phyloP scores from a whole-genome alignment of 2,113 vertebrate genomes.

The Corythoichthys haematopterus region DNA sequence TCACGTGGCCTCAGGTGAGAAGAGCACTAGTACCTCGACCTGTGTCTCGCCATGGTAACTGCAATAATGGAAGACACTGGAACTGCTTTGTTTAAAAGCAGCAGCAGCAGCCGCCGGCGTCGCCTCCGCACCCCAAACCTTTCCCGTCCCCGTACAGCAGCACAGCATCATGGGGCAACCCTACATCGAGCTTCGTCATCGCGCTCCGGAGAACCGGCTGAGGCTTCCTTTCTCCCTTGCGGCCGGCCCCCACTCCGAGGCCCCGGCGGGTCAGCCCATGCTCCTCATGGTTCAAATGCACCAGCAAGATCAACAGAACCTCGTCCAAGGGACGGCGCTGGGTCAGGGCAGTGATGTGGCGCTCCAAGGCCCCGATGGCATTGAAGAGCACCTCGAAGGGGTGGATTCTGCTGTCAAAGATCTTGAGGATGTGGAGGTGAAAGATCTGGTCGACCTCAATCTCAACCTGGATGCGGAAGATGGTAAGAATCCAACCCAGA shows the following conservation, averaged over 20 bases:
- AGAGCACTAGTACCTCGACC: too few species aligned
- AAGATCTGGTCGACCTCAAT: conserved; percentile 94
- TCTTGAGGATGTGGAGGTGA: conserved; percentile 92
- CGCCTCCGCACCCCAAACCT: conserved; percentile 76
- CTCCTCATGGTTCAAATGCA: conserved; percentile 73
- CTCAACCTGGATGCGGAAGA: conserved; percentile 89
- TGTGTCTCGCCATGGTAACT: too few species aligned
- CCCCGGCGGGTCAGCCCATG: conserved; percentile 60
- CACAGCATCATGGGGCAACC: conserved; percentile 90
- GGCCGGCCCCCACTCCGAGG: conserved; percentile 3
- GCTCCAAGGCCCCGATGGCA: conserved; percentile 60
- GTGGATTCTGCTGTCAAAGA: conserved; percentile 93
- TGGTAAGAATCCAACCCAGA: conserved; percentile 20
- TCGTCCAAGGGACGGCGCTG: not conserved
- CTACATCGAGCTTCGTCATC: conserved; percentile 88
- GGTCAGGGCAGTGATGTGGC: conserved; percentile 60
- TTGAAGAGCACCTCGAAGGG: conserved; percentile 87
- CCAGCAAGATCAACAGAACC: conserved; percentile 47
- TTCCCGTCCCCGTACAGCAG: conserved; percentile 80
- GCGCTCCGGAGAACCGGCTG: conserved; percentile 79
- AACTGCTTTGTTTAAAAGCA: not conserved
- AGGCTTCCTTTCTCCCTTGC: conserved; percentile 71
- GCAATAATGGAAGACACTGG: not conserved
- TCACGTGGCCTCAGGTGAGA: conserved; percentile 42
- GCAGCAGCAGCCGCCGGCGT: conserved; percentile 50